Evolutionary conservation across 2,797 vertebrate species (phyloP).

Genomic region (Catostomus latipinnis): DNA sequence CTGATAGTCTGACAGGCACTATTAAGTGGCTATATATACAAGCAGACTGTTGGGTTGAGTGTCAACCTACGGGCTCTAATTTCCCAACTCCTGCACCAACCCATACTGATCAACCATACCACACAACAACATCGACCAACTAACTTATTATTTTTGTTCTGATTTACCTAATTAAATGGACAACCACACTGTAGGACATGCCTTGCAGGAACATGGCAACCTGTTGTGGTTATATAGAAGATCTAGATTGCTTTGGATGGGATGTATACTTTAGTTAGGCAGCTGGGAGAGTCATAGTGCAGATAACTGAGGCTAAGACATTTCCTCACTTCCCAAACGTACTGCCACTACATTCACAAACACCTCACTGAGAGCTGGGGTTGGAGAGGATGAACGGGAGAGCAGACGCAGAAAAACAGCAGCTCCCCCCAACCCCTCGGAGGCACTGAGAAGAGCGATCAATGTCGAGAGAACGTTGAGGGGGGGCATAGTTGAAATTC

Average conservation of each 20-base stretch:
- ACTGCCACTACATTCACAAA: conserved; percentile 14
- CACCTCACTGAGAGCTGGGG: background rate
- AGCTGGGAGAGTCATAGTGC: conserved; percentile 4
- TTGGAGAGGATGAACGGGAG: background rate
- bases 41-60: conserved; percentile 68
- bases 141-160: background rate
- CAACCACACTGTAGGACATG: background rate
- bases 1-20: conserved; percentile 63
- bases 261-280: conserved; percentile 7
- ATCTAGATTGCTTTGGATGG: conserved; percentile 1
- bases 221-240: conserved; percentile 16
- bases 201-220: background rate
- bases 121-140: background rate
- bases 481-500: conserved; percentile 74
- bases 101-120: background rate
- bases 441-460: conserved; percentile 46
- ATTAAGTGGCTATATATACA: conserved; percentile 79
- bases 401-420: conserved; percentile 14
- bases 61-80: conserved; percentile 53
- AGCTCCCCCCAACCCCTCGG: conserved; percentile 17
- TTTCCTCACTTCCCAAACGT: conserved; percentile 36
- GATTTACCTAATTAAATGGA: conserved; percentile 6
- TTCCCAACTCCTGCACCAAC: conserved; percentile 32
- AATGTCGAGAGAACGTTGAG: conserved; percentile 53
- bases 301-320: conserved; percentile 22